These are phyloP conservation scores for Hirtodrosophila duncani DNA, from an alignment of 2,888 invertebrate genomes.

Conservation along the genomic window DNA sequence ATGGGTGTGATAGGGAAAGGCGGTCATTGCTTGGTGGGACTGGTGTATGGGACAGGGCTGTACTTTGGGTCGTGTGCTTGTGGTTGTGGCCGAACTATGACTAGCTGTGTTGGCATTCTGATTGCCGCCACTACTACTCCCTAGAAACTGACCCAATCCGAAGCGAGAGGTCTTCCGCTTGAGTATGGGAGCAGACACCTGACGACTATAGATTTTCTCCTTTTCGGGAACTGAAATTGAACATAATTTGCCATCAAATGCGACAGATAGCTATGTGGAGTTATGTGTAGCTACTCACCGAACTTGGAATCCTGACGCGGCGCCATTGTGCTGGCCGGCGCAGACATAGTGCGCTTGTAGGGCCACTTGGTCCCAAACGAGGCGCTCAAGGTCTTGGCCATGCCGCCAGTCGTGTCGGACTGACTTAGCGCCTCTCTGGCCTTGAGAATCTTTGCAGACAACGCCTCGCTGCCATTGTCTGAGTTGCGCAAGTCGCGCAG, in stretches of 20 bases:
- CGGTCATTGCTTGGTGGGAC: conserved; percentile 30
- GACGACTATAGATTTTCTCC: conserved; percentile 92
- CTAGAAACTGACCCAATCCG: conserved; percentile 90
- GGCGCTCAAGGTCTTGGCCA: conserved; percentile 88
- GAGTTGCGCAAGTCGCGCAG: conserved; percentile 92
- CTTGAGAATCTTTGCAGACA: conserved; percentile 90
- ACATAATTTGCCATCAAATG: neutral
- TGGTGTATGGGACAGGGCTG: conserved; percentile 55
- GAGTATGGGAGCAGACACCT: conserved; percentile 96
- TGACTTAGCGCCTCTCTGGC: conserved; percentile 92
- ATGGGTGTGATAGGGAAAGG: conserved; percentile 41
- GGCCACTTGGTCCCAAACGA: conserved; percentile 96
- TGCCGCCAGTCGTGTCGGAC: conserved; percentile 82
- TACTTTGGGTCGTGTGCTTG: conserved; percentile 63
- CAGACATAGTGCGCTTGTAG: conserved; percentile 95
- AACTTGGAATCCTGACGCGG: conserved; percentile 86
- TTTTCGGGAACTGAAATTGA: conserved; percentile 81
- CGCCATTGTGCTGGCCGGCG: conserved; percentile 91
- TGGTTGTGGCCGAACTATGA: conserved; percentile 67
- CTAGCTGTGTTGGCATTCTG: conserved; percentile 73
- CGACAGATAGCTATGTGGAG: too few relatives aligned
- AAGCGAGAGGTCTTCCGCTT: conserved; percentile 95
- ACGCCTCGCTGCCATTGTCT: conserved; percentile 90
- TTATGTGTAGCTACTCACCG: conserved; percentile 79
- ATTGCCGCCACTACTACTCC: conserved; percentile 78